phyloP scores from a whole-genome alignment of 2,888 invertebrate genomes.

The Cantharis nigra region DNA sequence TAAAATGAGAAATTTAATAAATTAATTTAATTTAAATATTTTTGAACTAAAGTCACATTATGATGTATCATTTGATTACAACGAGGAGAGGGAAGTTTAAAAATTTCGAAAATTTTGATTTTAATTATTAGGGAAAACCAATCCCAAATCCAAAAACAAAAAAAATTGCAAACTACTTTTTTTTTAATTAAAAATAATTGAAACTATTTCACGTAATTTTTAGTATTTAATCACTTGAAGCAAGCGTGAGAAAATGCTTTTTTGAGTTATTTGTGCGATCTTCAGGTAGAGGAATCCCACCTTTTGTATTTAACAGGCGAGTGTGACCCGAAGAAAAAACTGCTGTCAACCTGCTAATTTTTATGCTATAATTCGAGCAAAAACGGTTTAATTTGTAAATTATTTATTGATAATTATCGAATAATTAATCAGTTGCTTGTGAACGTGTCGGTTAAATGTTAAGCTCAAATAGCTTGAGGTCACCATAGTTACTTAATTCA shows the following conservation, averaged over 20 bases:
- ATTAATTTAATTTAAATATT: too few species aligned
- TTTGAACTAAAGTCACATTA: too few species aligned
- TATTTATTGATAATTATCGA: slow-evolving; percentile 3
- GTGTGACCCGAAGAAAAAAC: not conserved
- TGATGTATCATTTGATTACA: too few species aligned
- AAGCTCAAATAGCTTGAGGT: not conserved
- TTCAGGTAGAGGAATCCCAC: not conserved
- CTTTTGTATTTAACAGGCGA: not conserved
- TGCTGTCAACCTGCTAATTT: not conserved
- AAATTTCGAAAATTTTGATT: too few species aligned
- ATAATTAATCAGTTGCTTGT: slow-evolving; percentile 15
- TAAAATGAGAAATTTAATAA: too few species aligned
- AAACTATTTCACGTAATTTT: not conserved
- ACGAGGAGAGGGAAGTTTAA: too few species aligned
- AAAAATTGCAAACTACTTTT: not conserved
- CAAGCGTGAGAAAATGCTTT: not conserved
- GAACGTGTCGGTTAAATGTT: slow-evolving; percentile 4
- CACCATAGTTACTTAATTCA: not conserved
- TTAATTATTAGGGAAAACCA: too few species aligned
- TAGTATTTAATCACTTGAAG: not conserved
- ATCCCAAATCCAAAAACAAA: too few species aligned
- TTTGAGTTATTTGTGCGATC: not conserved
- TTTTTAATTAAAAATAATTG: not conserved
- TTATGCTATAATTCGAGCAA: not conserved
- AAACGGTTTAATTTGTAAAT: not conserved